Evolutionary conservation across 2,797 vertebrate genomes (phyloP).

Genomic region (Rhinatrema bivittatum): DNA sequence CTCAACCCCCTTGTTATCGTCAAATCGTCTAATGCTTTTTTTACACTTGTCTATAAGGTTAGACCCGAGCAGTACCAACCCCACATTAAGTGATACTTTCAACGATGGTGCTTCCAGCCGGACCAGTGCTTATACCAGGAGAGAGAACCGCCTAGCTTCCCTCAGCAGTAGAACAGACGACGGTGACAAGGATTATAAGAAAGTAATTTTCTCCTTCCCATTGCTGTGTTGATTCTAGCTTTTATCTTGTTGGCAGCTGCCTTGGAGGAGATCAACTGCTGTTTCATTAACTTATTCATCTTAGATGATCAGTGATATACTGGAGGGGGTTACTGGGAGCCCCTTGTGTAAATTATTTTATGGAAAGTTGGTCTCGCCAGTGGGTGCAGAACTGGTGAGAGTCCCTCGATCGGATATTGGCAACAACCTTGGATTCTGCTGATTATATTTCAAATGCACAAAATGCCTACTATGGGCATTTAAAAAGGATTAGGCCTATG

Average conservation of each 20-base stretch:
- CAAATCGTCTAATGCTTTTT: too few species aligned
- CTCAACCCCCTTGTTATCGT: too few species aligned
- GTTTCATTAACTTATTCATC: background rate
- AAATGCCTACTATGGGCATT: too few species aligned
- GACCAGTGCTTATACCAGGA: constrained; percentile 68
- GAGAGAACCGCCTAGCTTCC: constrained; percentile 77
- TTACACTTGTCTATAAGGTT: constrained; percentile 48
- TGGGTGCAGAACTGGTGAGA: too few species aligned
- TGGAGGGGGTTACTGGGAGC: too few species aligned
- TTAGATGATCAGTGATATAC: too few species aligned
- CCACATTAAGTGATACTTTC: constrained; percentile 53
- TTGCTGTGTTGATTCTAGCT: fast-evolving
- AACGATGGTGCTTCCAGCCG: constrained; percentile 68
- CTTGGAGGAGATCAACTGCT: background rate
- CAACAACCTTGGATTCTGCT: background rate
- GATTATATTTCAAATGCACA: too few species aligned
- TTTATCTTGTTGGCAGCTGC: background rate
- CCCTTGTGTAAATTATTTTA: too few species aligned
- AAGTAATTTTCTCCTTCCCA: constrained; percentile 66
- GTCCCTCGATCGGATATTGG: too few species aligned
- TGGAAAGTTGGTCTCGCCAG: too few species aligned
- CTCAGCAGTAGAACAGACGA: constrained; percentile 68
- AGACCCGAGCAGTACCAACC: constrained; percentile 58
- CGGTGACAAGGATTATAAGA: constrained; percentile 79
- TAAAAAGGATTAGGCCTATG: too few species aligned